These are phyloP conservation scores for Rhizoglyphus robini DNA, from an alignment of 1,140 invertebrate species.

Conservation along the genomic window DNA sequence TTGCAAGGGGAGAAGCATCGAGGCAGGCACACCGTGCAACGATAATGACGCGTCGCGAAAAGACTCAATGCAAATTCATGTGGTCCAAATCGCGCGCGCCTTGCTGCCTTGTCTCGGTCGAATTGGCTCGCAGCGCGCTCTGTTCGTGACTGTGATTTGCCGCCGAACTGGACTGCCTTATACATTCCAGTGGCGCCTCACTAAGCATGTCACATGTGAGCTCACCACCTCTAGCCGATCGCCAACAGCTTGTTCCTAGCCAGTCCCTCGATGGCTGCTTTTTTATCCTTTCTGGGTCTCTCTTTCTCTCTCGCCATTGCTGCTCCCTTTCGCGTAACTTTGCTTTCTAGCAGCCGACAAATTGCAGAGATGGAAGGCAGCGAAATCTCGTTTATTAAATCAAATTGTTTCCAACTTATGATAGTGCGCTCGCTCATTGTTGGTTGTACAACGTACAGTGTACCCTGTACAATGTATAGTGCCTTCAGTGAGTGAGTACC, in stretches of 20 bases:
- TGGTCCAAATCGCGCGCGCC: not conserved
- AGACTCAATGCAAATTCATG: not conserved
- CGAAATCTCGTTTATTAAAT: not conserved
- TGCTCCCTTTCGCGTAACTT: not conserved
- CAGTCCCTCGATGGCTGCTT: not conserved
- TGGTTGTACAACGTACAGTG: too few relatives aligned
- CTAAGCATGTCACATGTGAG: not conserved
- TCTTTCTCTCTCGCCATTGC: not conserved
- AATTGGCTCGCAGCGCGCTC: too few relatives aligned
- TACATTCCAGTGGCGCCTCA: too few relatives aligned
- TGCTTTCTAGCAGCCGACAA: too few relatives aligned
- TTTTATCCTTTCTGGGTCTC: not conserved
- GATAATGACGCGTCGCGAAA: not conserved
- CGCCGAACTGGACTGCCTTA: too few relatives aligned
- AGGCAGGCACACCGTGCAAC: not conserved
- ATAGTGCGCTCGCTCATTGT: too few relatives aligned
- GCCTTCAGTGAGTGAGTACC: too few relatives aligned
- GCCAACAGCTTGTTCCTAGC: conserved; percentile 2
- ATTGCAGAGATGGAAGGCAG: not conserved
- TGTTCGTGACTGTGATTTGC: too few relatives aligned
- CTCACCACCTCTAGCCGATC: not conserved
- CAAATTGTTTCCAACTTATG: not conserved
- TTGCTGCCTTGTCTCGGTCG: too few relatives aligned
- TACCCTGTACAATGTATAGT: too few relatives aligned
- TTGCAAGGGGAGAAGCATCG: not conserved